Evolutionary conservation across 2,888 invertebrate genomes (phyloP), one percentile per base, ranked within the genome.

Genomic region (Amiota communis): DNA sequence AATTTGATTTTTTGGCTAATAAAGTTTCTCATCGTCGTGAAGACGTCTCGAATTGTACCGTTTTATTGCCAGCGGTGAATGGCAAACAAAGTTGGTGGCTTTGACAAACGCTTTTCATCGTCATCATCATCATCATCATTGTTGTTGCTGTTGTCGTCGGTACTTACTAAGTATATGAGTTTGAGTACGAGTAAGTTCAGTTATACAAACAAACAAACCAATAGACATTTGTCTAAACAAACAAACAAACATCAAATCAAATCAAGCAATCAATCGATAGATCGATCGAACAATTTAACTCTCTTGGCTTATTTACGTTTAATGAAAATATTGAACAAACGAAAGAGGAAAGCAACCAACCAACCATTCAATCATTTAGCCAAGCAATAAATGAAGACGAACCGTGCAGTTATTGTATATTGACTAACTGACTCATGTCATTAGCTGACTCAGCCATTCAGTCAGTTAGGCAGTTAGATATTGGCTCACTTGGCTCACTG

Each of bases 21-120:
- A 59, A 59, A 70, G 61, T 70, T 48, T 49, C 57, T 70, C 70
- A 70, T 61, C 49, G 48, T 8, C 11, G 20, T 23, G 36, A 68
- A 53, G 20, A 68, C 20, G 13, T 65, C 10, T 13, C 61, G 49
- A n/a, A 36, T 46, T 57, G 57, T 49, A 49, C 59, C 49, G 57
- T 49, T 47, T 47, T 59, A 59, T 53, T 20, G 69, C 53, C 69
- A 46, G 23, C 56, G 53, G 69, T 56, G 56, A 49, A 65, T 65
- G 65, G 65, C 65, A 65, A 12, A 65, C 65, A 65, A 65, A 48
- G 17, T n/a, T 11, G 47, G 17, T 17, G 48, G 17, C 48, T 65
- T 65, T 65, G 65, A 65, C 65, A 65, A 65, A 59, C 59, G 59
- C 17, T 36, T 36, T 36, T 36, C 36, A 36, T 6, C 36, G 36